Conservation (phyloP, 2,797 vertebrate species). For the Chaunax sp. region DNA sequence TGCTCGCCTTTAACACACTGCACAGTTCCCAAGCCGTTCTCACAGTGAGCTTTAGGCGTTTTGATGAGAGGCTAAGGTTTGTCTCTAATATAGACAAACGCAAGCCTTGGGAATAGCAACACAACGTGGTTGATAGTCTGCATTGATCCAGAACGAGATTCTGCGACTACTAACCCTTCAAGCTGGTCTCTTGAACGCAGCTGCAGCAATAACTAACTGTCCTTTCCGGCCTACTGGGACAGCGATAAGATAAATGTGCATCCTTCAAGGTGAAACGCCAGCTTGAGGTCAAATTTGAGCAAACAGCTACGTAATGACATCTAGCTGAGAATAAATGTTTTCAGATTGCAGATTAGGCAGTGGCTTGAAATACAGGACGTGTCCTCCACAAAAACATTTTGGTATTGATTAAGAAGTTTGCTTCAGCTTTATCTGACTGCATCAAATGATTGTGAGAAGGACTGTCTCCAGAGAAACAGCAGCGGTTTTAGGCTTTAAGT, state of each 20-base stretch:
- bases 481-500: neutral
- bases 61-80: conserved; percentile 49
- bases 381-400: conserved; percentile 7
- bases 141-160: conserved; percentile 63
- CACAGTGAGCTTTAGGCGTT: conserved; percentile 32
- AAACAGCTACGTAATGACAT: neutral
- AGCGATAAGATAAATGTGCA: conserved; percentile 43
- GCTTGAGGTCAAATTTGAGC: conserved; percentile 31
- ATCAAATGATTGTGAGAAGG: neutral
- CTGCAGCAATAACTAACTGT: conserved; percentile 45
- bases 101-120: conserved; percentile 31
- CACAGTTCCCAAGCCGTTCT: conserved; percentile 9
- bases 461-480: conserved; percentile 3
- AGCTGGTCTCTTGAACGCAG: conserved; percentile 32
- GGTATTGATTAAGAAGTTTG: conserved; percentile 10
- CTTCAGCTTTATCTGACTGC: conserved; percentile 9
- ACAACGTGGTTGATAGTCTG: conserved; percentile 46
- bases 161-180: conserved; percentile 14
- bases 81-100: conserved; percentile 30
- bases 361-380: neutral
- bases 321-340: no score
- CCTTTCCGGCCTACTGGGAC: conserved; percentile 30
- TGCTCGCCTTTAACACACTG: conserved; percentile 17
- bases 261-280: conserved; percentile 49
- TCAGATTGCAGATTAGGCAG: no score